Evolutionary conservation across 2,888 invertebrate species (phyloP).

Genomic region (Metopia argyrocephala): DNA sequence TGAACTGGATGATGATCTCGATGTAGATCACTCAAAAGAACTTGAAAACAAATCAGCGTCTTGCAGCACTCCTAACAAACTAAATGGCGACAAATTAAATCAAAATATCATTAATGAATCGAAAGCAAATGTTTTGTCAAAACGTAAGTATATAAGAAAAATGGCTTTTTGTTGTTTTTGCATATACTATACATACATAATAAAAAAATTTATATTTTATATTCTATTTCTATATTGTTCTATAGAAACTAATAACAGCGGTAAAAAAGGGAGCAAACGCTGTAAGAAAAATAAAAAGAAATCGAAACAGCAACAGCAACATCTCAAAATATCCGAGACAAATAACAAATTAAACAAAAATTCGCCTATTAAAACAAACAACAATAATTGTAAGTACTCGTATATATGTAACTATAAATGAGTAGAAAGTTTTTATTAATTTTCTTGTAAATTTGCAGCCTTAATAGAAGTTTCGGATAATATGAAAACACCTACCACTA

Average conservation of each 20-base stretch:
- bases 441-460: not conserved
- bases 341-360: too few species aligned
- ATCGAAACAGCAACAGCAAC: constrained; percentile 42
- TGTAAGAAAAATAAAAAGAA: constrained; percentile 73
- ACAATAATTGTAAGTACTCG: constrained; percentile 28
- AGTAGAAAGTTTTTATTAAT: too few species aligned
- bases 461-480: not conserved
- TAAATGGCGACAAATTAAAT: not conserved
- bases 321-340: not conserved
- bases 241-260: too few species aligned
- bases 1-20: constrained; percentile 55
- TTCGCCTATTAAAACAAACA: not conserved
- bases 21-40: too few species aligned
- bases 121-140: not conserved
- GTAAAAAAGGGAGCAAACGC: constrained; percentile 70
- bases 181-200: too few species aligned
- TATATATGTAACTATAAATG: too few species aligned
- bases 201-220: too few species aligned
- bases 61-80: not conserved
- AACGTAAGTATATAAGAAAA: constrained; percentile 35
- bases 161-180: too few species aligned
- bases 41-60: constrained; percentile 29
- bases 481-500: not conserved
- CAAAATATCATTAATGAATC: constrained; percentile 22
- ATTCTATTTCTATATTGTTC: too few species aligned